Evolutionary conservation across 2,113 vertebrate species (phyloP).

Genomic region (Balaeniceps rex): DNA sequence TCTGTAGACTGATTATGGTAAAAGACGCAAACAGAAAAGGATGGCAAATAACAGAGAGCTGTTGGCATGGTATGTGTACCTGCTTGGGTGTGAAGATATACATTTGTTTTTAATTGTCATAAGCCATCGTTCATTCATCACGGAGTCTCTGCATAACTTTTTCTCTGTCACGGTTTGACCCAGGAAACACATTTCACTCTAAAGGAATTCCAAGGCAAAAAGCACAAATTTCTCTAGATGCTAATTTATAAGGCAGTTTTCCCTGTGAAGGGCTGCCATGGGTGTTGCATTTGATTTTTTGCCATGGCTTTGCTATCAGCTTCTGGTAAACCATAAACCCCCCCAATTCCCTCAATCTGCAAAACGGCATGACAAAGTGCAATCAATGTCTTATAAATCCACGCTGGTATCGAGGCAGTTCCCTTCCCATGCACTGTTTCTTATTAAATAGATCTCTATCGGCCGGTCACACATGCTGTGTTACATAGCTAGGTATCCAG

Average conservation of each 20-base stretch:
- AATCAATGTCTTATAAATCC: background rate
- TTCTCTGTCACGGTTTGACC: background rate
- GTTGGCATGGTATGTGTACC: background rate
- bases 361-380: background rate
- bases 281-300: background rate
- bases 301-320: background rate
- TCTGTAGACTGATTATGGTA: background rate
- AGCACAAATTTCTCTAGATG: background rate
- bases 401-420: background rate
- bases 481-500: constrained; percentile 14
- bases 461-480: background rate
- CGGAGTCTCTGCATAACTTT: background rate
- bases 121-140: background rate
- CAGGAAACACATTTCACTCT: background rate
- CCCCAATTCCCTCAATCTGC: background rate
- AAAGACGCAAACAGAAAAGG: background rate
- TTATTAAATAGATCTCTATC: constrained; percentile 1
- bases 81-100: background rate
- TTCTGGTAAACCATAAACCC: background rate
- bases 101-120: background rate
- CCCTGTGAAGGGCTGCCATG: background rate
- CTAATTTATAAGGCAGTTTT: background rate
- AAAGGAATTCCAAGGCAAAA: background rate
- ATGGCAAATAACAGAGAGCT: background rate
- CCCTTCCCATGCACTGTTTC: constrained; percentile 11